Evolutionary conservation across 30 jellyfish, hydroid and myxozoan species (phyloP), one percentile per base, ranked within the genome.

Genomic region (Cassiopea andromeda): DNA sequence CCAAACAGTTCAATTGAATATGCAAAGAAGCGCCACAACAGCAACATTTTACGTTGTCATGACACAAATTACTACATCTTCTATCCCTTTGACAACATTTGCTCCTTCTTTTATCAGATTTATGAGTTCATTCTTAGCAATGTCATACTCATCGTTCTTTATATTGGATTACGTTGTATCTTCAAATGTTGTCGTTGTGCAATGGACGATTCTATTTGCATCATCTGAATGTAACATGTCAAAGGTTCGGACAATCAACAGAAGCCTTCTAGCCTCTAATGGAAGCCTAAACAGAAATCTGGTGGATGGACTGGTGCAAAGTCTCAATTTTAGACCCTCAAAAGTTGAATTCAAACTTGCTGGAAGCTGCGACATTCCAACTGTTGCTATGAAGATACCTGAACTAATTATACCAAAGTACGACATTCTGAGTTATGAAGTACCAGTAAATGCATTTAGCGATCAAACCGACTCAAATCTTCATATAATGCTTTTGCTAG

Each of bases 341-440:
- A 46, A 49, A 4, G 19, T 77, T 7, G 73, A 48, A 13, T 58
- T 86, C 44, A 81, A 71, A 45, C 87, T 57, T 2, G 48, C 86
- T 44, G 93, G 93, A 43, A 70, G 80, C 19, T 86, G 93, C 66
- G 87, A 83, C 69, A 60, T 58, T 59, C 99, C 99, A 6, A 46
- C 77, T 9, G 89, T 91, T 19, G 74, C 44, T 4, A 7, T 59
- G 43, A 86, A 93, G 50, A 83, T 95, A 38, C 98, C 98, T 27
- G 45, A 68, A 46, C 84, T 92, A 10, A 46, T 44, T 9, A 58
- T 95, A 9, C 82, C 92, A 14, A 67, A 85, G 67, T 92, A 98
- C 69, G 99, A 93, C 19, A 82, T 93, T 16, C 59, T 90, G 73
- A 48, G 46, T 44, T 89, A 84, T 57, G 83, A 19, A 7, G 91